phyloP scores from a whole-genome alignment of 64 coral and sea anemone genomes.

The Montipora capricornis region DNA sequence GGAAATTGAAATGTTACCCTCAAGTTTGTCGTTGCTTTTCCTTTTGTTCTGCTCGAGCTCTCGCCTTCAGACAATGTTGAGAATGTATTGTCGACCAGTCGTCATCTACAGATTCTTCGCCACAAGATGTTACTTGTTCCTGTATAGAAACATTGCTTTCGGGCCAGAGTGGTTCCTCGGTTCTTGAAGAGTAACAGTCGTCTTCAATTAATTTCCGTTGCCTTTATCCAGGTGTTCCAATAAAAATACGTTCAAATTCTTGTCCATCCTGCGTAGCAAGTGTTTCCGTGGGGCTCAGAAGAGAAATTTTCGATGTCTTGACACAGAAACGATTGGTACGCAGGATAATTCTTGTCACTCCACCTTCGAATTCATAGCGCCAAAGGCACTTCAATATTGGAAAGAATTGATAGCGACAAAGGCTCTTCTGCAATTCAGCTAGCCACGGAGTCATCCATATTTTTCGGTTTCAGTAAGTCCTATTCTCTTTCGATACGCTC shows the following conservation, averaged over 20 bases:
- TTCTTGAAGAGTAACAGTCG: too few relatives aligned
- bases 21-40: neutral
- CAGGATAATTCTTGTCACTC: neutral
- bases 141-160: neutral
- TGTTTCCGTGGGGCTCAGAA: neutral
- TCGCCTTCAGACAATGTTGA: neutral
- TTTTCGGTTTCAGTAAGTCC: too few relatives aligned
- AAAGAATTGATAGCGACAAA: too few relatives aligned
- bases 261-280: neutral
- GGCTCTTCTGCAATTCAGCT: too few relatives aligned
- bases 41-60: neutral
- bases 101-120: neutral
- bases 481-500: too few relatives aligned
- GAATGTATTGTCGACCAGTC: neutral
- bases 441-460: too few relatives aligned
- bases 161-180: too few relatives aligned
- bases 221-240: too few relatives aligned
- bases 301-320: too few relatives aligned
- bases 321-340: too few relatives aligned
- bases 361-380: neutral
- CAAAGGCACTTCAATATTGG: neutral
- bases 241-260: too few relatives aligned
- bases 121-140: neutral
- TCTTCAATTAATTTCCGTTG: too few relatives aligned
- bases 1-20: conserved; percentile 3